phyloP scores from a whole-genome alignment of 2,797 vertebrate genomes.

The Hippoglossus hippoglossus region DNA sequence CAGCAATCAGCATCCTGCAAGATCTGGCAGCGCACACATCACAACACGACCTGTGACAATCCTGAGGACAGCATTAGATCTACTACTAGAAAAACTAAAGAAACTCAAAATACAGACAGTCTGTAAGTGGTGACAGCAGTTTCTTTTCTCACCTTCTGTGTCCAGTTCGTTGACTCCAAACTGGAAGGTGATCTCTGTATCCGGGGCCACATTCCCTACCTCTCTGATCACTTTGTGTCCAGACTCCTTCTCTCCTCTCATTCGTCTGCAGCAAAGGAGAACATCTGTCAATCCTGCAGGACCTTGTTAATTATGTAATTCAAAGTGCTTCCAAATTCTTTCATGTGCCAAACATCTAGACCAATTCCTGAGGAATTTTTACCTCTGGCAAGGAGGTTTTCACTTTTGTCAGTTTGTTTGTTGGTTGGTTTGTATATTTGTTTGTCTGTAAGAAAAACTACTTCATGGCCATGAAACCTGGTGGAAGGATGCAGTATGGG shows the following conservation, averaged over 20 bases:
- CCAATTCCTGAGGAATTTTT: too few relatives aligned
- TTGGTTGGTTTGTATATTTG: too few relatives aligned
- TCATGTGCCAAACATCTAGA: slow-evolving; percentile 4
- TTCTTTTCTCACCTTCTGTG: slow-evolving; percentile 48
- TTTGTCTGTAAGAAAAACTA: not conserved
- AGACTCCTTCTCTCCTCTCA: slow-evolving; percentile 77
- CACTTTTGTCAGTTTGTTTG: too few relatives aligned
- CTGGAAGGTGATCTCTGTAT: slow-evolving; percentile 81
- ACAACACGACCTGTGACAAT: slow-evolving; percentile 6
- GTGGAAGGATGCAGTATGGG: too few relatives aligned
- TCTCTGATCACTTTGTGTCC: slow-evolving; percentile 71
- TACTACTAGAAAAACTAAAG: too few relatives aligned
- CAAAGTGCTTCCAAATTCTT: slow-evolving; percentile 3
- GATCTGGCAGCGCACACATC: slow-evolving; percentile 13
- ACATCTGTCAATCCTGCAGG: slow-evolving; percentile 11
- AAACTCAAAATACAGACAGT: not conserved
- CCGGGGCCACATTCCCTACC: slow-evolving; percentile 76
- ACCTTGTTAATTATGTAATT: not conserved
- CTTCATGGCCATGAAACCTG: too few relatives aligned
- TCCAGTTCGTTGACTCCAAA: slow-evolving; percentile 64
- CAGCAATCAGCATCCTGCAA: slow-evolving; percentile 24
- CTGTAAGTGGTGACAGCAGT: not conserved
- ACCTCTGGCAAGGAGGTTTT: not conserved
- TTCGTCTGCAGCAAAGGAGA: slow-evolving; percentile 54
- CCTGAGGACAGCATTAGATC: not conserved